Evolutionary conservation across 2,888 invertebrate genomes (phyloP), one percentile per base, ranked within the genome.

Genomic region (Acronicta leporina): DNA sequence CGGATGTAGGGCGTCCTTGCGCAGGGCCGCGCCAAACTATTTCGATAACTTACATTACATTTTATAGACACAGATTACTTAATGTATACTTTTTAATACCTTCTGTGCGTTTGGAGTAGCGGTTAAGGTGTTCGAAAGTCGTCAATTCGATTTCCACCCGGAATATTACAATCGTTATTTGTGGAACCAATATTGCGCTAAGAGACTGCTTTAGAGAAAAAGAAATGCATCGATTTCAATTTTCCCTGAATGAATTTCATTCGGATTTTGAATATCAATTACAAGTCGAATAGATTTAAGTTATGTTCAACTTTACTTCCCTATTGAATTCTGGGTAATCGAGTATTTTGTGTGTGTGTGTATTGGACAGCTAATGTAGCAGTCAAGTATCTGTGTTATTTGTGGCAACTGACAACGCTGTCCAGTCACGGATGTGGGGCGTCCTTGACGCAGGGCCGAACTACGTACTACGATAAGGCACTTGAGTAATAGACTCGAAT

Each of bases 1-100:
- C 80, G 80, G 80, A 80, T 80, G 72, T 80, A 56, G 69, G 5
- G 41, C 74, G 80, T 80, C 80, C 80, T 80, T 81, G 82, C 11
- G 68, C 65, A 78, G 80, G 80, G 77, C 69, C 63, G 64, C 63
- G 73, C 64, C 68, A 70, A 69, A 65, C 62, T 62, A 40, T 40
- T 40, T 16, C 60, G 63, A 59, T 63, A 59, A 56, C 42, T 47
- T 70, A 47, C 44, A n/a, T 33, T 33, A 30, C 30, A 43, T 54
- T 63, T 66, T 70, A 66, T 71, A 73, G 68, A 54, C 61, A 51
- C 73, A 27, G 27, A 72, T 67, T 72, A 72, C 59, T 59, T 50
- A 60, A 35, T 35, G 13, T 10, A 10, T 30, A 3, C 8, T 30
- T 30, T 30, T 9, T 30, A 30, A 30, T 0, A 1, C 10, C 30